These are phyloP conservation scores for Tricholauxania praeusta DNA, from an alignment of 2,888 invertebrate species.

Conservation along the genomic window DNA sequence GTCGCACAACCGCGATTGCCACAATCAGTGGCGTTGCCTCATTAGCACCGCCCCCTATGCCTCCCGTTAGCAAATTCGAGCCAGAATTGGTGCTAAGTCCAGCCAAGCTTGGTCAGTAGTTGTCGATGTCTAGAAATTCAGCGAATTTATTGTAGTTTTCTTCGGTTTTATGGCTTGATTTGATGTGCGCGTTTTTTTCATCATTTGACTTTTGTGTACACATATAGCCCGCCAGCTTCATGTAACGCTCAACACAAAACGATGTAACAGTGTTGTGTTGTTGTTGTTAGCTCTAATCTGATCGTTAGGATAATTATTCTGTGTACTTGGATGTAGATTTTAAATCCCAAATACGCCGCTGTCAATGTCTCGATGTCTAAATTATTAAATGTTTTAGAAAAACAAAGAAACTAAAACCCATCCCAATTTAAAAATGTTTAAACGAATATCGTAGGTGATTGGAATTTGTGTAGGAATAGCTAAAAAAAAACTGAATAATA, in stretches of 20 bases:
- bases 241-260: neutral
- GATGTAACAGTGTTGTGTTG: neutral
- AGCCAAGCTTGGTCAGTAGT: slow-evolving; percentile 67
- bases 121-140: slow-evolving; percentile 37
- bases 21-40: neutral
- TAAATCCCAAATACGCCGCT: slow-evolving; percentile 1
- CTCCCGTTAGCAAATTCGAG: slow-evolving; percentile 58
- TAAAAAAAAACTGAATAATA: too few species aligned
- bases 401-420: neutral
- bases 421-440: slow-evolving; percentile 14
- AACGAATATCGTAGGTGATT: slow-evolving; percentile 17
- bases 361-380: slow-evolving; percentile 12
- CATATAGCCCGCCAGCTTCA: neutral
- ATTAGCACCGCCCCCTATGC: slow-evolving; percentile 26
- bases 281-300: neutral
- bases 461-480: slow-evolving; percentile 8
- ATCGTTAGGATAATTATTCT: neutral
- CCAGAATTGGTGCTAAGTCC: slow-evolving; percentile 68
- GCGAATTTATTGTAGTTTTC: neutral
- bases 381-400: neutral
- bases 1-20: slow-evolving; percentile 33
- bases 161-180: neutral
- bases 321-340: slow-evolving; percentile 41
- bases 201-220: slow-evolving; percentile 19
- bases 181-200: neutral